These are phyloP conservation scores for Grallaria varia DNA, from an alignment of 2,113 vertebrate genomes.

Conservation along the genomic window DNA sequence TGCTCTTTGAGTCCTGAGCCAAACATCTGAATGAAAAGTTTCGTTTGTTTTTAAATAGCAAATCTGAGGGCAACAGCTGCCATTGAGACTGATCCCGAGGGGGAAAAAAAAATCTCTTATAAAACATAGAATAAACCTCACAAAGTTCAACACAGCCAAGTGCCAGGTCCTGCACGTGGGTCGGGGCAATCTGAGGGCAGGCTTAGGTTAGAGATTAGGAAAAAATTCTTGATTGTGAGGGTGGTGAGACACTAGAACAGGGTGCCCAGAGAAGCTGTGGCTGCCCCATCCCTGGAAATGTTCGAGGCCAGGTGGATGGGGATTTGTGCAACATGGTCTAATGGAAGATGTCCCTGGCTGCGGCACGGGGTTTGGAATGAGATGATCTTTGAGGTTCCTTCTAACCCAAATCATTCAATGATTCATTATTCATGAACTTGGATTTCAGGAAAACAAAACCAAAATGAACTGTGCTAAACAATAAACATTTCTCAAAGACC, in stretches of 20 bases:
- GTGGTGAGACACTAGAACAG: background rate
- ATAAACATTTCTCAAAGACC: background rate
- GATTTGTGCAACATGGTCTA: background rate
- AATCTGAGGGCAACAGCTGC: background rate
- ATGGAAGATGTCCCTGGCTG: background rate
- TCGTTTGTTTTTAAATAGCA: background rate
- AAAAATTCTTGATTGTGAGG: background rate
- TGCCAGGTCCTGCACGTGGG: background rate
- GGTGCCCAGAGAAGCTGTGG: background rate
- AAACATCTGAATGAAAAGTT: background rate
- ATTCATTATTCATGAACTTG: background rate
- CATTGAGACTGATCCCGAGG: background rate
- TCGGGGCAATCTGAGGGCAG: background rate
- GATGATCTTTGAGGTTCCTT: background rate
- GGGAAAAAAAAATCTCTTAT: background rate
- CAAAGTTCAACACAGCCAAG: background rate
- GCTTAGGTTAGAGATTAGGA: background rate
- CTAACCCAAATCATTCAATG: background rate
- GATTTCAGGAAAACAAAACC: background rate
- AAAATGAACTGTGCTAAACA: background rate
- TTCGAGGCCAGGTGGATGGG: background rate
- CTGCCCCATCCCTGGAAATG: fast-evolving
- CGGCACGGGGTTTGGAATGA: background rate
- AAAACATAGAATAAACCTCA: background rate
- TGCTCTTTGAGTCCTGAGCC: background rate